These are phyloP conservation scores for Netelia inedita DNA, from an alignment of 2,888 invertebrate genomes.

Conservation along the genomic window DNA sequence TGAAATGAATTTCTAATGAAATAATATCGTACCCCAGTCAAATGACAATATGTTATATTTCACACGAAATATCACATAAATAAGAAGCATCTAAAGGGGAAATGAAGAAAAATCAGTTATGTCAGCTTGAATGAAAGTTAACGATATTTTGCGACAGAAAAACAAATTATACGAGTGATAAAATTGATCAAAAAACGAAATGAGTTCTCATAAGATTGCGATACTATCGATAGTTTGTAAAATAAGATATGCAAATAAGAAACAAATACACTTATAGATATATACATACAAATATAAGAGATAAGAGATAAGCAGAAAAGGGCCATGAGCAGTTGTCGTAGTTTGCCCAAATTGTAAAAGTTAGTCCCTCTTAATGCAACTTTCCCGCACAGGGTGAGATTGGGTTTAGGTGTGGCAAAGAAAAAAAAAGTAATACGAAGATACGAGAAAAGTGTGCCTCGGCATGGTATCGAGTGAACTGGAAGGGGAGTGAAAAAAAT, in stretches of 20 bases:
- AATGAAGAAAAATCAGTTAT: too few relatives aligned
- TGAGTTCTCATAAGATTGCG: neutral
- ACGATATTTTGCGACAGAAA: too few relatives aligned
- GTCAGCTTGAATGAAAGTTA: too few relatives aligned
- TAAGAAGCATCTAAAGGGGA: too few relatives aligned
- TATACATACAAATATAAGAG: slow-evolving; percentile 6
- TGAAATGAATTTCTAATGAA: neutral
- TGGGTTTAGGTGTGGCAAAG: slow-evolving; percentile 29
- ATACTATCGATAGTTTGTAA: neutral
- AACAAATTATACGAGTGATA: neutral
- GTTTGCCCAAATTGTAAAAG: slow-evolving; percentile 62
- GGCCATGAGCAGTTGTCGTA: slow-evolving; percentile 3
- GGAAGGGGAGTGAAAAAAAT: slow-evolving; percentile 46
- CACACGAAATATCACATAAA: too few relatives aligned
- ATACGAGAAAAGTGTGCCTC: slow-evolving; percentile 13
- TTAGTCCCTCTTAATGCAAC: slow-evolving; percentile 54
- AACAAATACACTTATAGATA: neutral
- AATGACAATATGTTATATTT: too few relatives aligned
- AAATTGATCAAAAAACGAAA: neutral
- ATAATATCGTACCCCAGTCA: too few relatives aligned
- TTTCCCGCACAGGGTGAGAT: slow-evolving; percentile 35
- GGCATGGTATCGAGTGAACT: slow-evolving; percentile 18
- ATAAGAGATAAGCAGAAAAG: slow-evolving; percentile 1
- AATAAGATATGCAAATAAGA: neutral
- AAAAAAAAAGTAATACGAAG: slow-evolving; percentile 13